Base-by-base conservation (phyloP, 2,113 vertebrate genomes). In the Hylia prasina region DNA sequence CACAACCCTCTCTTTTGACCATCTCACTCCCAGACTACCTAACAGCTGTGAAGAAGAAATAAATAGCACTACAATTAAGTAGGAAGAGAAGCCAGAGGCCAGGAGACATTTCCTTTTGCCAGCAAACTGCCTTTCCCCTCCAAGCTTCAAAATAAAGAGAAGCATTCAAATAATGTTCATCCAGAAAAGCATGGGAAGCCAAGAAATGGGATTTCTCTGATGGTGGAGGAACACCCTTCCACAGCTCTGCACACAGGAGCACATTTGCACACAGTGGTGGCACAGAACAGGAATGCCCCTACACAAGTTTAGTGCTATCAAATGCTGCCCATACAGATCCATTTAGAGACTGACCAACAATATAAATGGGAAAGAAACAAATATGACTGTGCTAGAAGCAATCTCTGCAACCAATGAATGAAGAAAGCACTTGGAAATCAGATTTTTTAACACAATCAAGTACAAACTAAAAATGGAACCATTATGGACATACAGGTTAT, bases 181-280 rank as follows among this genome's bases (percentile, higher is more conserved):
- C 40, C 44, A 85, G 61, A 88, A 50, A 76, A 89, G 16, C 2
- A 0, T 25, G 39, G 47, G 51, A 73, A 77, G 35, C 4, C 25
- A 68, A 88, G 71, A 90, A 79, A 53, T 75, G 44, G 15, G 39
- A 73, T 39, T 71, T 71, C 61, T 56, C 48, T 56, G 40, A 48
- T 30, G n/a, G 31, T 53, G 20, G 7, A 82, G n/a, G 42, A 92
- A 61, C 48, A 68, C 16, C 12, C 16, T 84, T 42, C 65, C 40
- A 53, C 4, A 6, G 28, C 17, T 60, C 47, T 23, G 37, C 23
- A 44, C 48, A 53, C 18, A 63, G 15, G 2, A 71, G n/a, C 31
- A 54, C 2, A 0, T 1, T 0, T 4, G 37, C 19, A 77, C 39
- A 68, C 68, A 45, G 20, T 1, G 2, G 37, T 53, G 53, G 31